Evolutionary conservation across 2,113 vertebrate genomes (phyloP).

Genomic region (Lycaon pictus): DNA sequence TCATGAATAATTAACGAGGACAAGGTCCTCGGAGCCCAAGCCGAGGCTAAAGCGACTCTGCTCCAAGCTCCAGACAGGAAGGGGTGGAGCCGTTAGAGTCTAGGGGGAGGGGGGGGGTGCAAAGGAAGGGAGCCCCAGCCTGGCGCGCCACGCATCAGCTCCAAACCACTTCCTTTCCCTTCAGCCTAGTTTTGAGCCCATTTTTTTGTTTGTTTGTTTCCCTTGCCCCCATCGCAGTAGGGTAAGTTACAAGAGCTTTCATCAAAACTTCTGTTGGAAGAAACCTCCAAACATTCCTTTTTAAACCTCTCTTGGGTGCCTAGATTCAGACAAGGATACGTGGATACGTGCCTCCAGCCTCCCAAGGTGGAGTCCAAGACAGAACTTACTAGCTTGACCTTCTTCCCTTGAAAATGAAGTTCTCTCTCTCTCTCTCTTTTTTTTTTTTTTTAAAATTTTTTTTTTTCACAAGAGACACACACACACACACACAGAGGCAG

Average conservation of each 20-base stretch:
- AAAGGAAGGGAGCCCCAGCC: neutral
- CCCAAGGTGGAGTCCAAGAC: neutral
- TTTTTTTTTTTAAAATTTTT: too few species aligned
- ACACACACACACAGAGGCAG: too few species aligned
- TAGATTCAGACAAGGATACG: neutral
- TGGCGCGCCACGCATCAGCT: accelerated
- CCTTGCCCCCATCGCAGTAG: too few species aligned
- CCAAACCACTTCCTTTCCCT: neutral
- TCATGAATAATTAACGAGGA: neutral
- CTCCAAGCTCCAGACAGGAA: neutral
- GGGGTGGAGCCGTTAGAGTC: neutral
- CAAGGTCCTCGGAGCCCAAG: accelerated
- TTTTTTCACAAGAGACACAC: too few species aligned
- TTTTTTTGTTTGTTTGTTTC: neutral
- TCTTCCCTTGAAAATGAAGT: neutral
- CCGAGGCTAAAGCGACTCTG: accelerated
- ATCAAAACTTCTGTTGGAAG: neutral
- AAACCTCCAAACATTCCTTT: neutral
- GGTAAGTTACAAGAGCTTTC: neutral
- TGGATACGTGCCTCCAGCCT: neutral
- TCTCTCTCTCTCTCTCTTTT: neutral
- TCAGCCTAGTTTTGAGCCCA: neutral
- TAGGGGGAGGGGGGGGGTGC: neutral
- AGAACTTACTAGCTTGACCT: neutral
- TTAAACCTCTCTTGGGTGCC: neutral